phyloP scores from a whole-genome alignment of 2,797 vertebrate species.

The Champsocephalus esox region DNA sequence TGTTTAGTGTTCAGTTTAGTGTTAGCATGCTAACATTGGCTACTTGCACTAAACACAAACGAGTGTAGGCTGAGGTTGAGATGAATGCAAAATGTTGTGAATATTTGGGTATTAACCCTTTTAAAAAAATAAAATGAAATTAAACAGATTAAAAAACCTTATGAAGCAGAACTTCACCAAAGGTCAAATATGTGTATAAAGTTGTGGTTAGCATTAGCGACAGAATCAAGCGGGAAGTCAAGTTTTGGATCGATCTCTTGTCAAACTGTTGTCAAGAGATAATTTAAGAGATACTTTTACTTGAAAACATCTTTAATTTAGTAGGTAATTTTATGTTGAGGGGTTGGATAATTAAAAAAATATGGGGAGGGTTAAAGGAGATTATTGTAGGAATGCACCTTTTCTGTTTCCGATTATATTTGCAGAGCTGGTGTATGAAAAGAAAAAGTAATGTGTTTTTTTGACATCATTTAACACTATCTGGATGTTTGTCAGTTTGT shows the following conservation, averaged over 20 bases:
- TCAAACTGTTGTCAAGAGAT: too few species aligned
- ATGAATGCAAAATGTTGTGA: neutral
- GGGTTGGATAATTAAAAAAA: neutral
- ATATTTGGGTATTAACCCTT: neutral
- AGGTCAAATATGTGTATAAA: neutral
- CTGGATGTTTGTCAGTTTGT: neutral
- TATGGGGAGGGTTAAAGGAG: too few species aligned
- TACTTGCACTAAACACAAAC: neutral
- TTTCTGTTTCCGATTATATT: neutral
- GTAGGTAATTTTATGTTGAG: neutral
- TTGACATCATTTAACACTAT: neutral
- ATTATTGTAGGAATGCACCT: neutral
- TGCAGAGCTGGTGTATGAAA: neutral
- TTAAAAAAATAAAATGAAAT: neutral
- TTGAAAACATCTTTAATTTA: neutral
- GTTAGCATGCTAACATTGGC: neutral
- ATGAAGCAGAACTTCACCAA: too few species aligned
- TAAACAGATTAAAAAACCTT: neutral
- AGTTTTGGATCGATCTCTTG: neutral
- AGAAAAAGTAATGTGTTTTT: neutral
- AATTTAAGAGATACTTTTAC: neutral
- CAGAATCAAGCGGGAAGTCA: neutral
- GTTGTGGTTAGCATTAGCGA: neutral
- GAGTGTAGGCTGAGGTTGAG: neutral
- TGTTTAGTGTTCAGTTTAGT: neutral